Evolutionary conservation across 1,140 invertebrate species (phyloP), one percentile per base, ranked within the genome.

Genomic region (Phymorhynchus buccinoides): DNA sequence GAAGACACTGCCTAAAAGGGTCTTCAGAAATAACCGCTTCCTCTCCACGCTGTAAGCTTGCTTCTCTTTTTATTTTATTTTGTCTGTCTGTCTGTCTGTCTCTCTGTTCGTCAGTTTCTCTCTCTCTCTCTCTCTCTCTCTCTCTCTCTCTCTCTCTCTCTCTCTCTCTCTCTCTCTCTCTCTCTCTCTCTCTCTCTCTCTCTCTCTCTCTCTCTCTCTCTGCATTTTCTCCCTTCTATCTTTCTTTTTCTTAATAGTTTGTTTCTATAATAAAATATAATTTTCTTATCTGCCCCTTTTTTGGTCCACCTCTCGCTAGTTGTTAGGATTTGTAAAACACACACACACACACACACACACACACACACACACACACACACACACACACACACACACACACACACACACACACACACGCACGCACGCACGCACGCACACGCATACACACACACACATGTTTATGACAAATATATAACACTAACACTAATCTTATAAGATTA

Each of bases 41-140:
- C 66, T 88, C 18, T 75, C 86, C 52, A 80, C 75, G 22, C 66
- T 88, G 87, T 88, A 44, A 82, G 87, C 86, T 27, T 80, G 0
- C 30, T 6, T 39, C 9, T 6, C n/a, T 78, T n/a, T 27, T 16
- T 4, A 14, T 44, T 9, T 22, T 4, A n/a, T 2, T n/a, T 9
- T 35, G 44, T 52, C 30, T 52, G 42, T 80, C 37, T 80, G 79
- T 80, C 1, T 52, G 9, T 52, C 16, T 52, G 79, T 80, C 37
- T 80, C 1, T 80, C 6, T 32, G 42, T 52, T 27, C 18, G 7
- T 62, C 56, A 22, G 56, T 62, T 27, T 22, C 14, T 9, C 56
- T 9, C 4, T 62, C 41, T 16, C 37, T 16, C 37, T 77, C 0
- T 39, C 37, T 16, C 41, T 39, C 41, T 7, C 1, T 39, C 41